Evolutionary conservation across 1,140 invertebrate genomes (phyloP).

Genomic region (Bombus terrestris): DNA sequence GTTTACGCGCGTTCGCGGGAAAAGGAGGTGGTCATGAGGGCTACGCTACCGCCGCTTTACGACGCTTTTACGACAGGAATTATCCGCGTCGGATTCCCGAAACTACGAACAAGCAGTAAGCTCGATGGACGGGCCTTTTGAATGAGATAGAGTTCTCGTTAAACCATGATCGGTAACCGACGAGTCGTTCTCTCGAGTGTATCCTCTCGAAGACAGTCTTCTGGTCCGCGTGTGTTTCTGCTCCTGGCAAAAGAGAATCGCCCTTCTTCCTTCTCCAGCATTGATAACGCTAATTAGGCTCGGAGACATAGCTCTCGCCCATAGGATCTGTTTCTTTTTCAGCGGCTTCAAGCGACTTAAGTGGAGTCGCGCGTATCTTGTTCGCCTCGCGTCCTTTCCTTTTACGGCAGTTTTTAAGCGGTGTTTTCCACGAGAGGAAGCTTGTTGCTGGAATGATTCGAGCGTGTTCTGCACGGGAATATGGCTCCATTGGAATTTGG

Average conservation of each 20-base stretch:
- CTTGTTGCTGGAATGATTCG: not conserved
- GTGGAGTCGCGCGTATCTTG: constrained; percentile 32
- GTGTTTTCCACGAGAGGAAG: constrained; percentile 17
- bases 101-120: constrained; percentile 62
- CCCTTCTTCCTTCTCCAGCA: constrained; percentile 4
- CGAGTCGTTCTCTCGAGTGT: constrained; percentile 10
- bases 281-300: constrained; percentile 65
- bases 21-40: constrained; percentile 56
- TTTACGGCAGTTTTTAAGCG: constrained; percentile 19
- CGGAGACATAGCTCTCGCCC: constrained; percentile 16
- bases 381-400: not conserved
- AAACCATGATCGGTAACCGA: not conserved
- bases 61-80: constrained; percentile 64
- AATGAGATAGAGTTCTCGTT: constrained; percentile 44
- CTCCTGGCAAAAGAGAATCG: constrained; percentile 2
- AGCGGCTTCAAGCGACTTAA: constrained; percentile 30
- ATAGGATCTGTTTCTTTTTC: constrained; percentile 30
- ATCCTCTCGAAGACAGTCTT: not conserved
- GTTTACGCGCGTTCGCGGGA: constrained; percentile 67
- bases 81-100: constrained; percentile 66
- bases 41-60: constrained; percentile 56
- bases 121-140: not conserved
- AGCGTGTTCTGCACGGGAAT: constrained; percentile 20
- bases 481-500: constrained; percentile 7
- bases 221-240: not conserved